Evolutionary conservation across 2,113 vertebrate genomes (phyloP), one percentile per base, ranked within the genome.

Genomic region (Cygnus atratus): DNA sequence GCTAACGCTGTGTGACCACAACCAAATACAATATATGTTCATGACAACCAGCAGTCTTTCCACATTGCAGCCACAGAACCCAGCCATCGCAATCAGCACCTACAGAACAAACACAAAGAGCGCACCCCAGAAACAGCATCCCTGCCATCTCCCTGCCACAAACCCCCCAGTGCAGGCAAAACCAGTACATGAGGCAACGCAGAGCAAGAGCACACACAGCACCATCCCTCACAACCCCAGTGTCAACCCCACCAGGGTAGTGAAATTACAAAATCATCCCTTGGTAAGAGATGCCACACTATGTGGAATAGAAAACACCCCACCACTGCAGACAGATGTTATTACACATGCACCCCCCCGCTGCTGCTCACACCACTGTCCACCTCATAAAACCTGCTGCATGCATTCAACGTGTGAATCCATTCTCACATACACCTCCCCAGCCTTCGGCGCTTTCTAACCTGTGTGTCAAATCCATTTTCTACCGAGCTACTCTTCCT

Each of bases 381-480:
- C 15, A 9, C 31, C 66, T 73, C 68, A 8, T 29, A 79, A 94
- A 85, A 43, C 63, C 90, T 48, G 87, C 85, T 54, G 74, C 85
- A 88, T 52, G 2, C 71, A 41, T 37, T 19, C 71, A 25, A 2
- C 5, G 50, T 2, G 28, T 29, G 52, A 48, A 92, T 14, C 44
- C 65, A 92, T 54, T 5, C 90, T 3, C 16, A 0, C 63, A 9
- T 31, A 48, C 57, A 67, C 66, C 33, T 19, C 91, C 83, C 92
- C 72, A 48, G 1, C 54, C 5, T 33, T 22, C 2, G 35, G 39
- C n/a, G 59, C 61, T 61, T 76, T 87, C 99, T 99, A 96, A 99
- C 99, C 99, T 99, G 98, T 41, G 98, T 98, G 95, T 99, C 98
- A 96, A 98, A 98, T 95, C 96, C 98, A 62, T 97, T 97, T 89